Evolutionary conservation across 2,797 vertebrate genomes (phyloP).

Genomic region (Gouania willdenowi): DNA sequence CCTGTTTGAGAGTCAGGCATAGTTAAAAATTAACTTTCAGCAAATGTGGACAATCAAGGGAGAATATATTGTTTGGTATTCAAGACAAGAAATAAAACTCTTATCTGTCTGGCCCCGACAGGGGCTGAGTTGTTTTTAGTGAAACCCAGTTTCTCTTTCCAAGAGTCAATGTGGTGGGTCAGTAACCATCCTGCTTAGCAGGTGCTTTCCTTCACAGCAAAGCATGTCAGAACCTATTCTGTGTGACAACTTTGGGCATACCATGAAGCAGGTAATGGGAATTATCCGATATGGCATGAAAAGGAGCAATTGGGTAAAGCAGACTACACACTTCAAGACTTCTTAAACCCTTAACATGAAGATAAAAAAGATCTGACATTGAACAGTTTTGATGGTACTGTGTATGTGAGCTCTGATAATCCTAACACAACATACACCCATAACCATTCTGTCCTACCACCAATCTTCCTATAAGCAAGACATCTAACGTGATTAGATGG

Average conservation of each 20-base stretch:
- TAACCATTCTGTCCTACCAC: no score
- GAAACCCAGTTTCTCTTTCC: constrained; percentile 40
- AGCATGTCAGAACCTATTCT: constrained; percentile 50
- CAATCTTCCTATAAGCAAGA: no score
- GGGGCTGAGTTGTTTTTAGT: constrained; percentile 43
- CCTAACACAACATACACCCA: no score
- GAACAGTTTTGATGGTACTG: no score
- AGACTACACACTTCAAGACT: no score
- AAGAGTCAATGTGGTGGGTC: constrained; percentile 49
- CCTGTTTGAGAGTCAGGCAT: constrained; percentile 16
- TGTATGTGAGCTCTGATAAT: no score
- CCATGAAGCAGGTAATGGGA: constrained; percentile 60
- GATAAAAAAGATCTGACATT: no score
- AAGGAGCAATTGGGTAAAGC: constrained; percentile 54
- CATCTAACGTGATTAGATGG: no score
- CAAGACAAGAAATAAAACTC: background rate
- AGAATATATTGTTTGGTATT: constrained; percentile 1
- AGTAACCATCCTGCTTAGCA: constrained; percentile 54
- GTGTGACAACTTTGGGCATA: constrained; percentile 60
- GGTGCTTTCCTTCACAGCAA: constrained; percentile 60
- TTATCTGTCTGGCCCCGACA: constrained; percentile 13
- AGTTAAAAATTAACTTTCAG: constrained; percentile 10
- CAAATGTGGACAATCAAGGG: no score
- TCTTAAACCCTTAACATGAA: no score
- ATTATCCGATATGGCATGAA: constrained; percentile 55